Evolutionary conservation across 2,888 invertebrate species (phyloP).

Genomic region (Galerucella calmariensis): DNA sequence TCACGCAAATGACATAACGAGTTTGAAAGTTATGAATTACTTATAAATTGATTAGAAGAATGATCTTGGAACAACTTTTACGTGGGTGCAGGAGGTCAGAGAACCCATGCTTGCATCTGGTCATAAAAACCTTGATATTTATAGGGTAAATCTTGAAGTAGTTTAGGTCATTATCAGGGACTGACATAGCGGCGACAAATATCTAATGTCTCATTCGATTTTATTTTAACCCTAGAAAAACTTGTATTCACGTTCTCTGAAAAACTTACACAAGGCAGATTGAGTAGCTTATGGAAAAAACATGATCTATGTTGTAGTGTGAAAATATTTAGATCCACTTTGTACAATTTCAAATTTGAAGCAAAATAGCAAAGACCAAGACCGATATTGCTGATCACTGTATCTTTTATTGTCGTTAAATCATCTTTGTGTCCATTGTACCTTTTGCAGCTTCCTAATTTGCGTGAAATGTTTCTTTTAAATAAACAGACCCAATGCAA

Average conservation of each 20-base stretch:
- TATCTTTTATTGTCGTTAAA: too few species aligned
- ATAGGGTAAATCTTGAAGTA: slow-evolving; percentile 25
- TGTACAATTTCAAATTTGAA: too few species aligned
- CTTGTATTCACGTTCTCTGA: background rate
- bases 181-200: background rate
- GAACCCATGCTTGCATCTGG: slow-evolving; percentile 20
- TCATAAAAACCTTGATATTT: slow-evolving; percentile 23
- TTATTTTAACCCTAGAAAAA: background rate
- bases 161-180: slow-evolving; percentile 20
- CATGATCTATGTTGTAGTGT: too few species aligned
- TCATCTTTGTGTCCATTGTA: too few species aligned
- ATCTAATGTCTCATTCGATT: background rate
- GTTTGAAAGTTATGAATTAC: slow-evolving; percentile 30
- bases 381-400: too few species aligned
- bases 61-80: slow-evolving; percentile 13
- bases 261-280: background rate
- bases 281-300: background rate
- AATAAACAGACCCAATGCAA: too few species aligned
- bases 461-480: too few species aligned
- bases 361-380: too few species aligned
- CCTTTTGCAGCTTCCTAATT: too few species aligned
- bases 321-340: too few species aligned
- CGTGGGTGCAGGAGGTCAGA: slow-evolving; percentile 23
- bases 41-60: slow-evolving; percentile 31
- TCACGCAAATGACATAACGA: slow-evolving; percentile 28